Conservation (phyloP, 2,113 vertebrate species). For the Nycticebus coucang region DNA sequence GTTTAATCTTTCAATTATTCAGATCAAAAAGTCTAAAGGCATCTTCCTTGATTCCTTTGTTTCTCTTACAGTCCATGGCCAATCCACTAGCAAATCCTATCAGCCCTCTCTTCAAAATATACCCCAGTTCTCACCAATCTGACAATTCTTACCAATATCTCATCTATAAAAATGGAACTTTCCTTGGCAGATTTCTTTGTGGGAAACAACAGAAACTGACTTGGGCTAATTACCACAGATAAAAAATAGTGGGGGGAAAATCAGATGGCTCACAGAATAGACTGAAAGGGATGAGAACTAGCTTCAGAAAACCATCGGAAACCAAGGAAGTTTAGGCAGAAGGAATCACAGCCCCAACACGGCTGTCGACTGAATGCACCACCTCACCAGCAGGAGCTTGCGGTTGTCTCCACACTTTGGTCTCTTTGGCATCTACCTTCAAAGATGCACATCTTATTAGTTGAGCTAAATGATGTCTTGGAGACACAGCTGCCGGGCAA, state of each 20-base stretch:
- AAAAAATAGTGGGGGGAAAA: not conserved
- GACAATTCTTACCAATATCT: not conserved
- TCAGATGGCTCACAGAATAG: not conserved
- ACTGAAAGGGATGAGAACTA: not conserved
- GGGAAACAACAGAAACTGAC: constrained; percentile 16
- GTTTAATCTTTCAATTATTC: not conserved
- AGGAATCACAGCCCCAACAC: not conserved
- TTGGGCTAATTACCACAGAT: not conserved
- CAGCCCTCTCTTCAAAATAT: not conserved
- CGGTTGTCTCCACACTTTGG: not conserved
- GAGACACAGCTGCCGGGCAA: not conserved
- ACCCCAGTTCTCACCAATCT: not conserved
- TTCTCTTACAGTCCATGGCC: not conserved
- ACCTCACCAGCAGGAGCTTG: not conserved
- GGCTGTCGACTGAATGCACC: not conserved
- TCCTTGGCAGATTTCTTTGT: not conserved
- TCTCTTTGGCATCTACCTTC: not conserved
- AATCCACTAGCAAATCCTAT: not conserved
- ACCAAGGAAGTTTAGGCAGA: not conserved
- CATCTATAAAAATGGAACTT: not conserved
- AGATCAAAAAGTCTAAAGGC: not conserved
- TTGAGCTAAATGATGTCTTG: not conserved
- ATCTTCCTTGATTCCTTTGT: not conserved
- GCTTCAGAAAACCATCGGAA: not conserved
- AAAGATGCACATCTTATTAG: rapidly evolving